Percentiles rank a stretch among this genome's conserved stretches.
These are phyloP conservation scores for Adineta ricciae DNA, from an alignment of 2,888 invertebrate genomes.

Conservation along the genomic window DNA sequence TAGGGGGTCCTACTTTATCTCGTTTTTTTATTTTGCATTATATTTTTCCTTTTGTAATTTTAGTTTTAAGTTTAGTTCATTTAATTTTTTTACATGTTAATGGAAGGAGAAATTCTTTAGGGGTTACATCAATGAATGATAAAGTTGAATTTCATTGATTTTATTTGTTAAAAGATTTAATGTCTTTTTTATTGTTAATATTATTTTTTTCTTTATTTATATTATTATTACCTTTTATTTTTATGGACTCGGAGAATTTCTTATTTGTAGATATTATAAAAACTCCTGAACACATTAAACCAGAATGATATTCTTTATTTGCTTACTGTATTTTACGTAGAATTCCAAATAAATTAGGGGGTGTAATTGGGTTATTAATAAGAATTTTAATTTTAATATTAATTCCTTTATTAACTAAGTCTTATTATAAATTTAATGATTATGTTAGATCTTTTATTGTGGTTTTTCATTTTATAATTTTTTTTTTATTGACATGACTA, in stretches of 20 bases:
- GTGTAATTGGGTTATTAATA: conserved; percentile 60
- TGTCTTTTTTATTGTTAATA: conserved; percentile 55
- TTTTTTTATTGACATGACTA: conserved; percentile 63
- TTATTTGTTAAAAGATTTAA: conserved; percentile 45
- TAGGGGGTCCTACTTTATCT: neutral
- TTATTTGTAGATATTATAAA: conserved; percentile 61
- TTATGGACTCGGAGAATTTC: conserved; percentile 67
- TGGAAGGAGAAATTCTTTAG: neutral
- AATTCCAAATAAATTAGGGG: conserved; percentile 69
- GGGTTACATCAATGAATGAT: neutral
- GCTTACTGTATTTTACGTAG: conserved; percentile 70
- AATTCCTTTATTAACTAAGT: conserved; percentile 54
- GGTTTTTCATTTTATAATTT: conserved; percentile 56
- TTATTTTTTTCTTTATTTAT: conserved; percentile 55
- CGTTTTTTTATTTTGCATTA: conserved; percentile 11
- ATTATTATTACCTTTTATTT: conserved; percentile 56
- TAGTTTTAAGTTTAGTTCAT: neutral
- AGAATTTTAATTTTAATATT: conserved; percentile 62
- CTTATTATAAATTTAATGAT: conserved; percentile 56
- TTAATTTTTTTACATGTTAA: neutral
- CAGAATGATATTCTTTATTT: conserved; percentile 74
- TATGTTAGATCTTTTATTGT: conserved; percentile 38
- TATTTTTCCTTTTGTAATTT: conserved; percentile 11
- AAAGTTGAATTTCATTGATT: conserved; percentile 39
- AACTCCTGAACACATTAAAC: conserved; percentile 67